A percentile compares a stretch with the other conserved stretches of the same genome.
These are phyloP conservation scores for Phyllostomus hastatus DNA, from an alignment of 2,113 vertebrate genomes.

Conservation along the genomic window DNA sequence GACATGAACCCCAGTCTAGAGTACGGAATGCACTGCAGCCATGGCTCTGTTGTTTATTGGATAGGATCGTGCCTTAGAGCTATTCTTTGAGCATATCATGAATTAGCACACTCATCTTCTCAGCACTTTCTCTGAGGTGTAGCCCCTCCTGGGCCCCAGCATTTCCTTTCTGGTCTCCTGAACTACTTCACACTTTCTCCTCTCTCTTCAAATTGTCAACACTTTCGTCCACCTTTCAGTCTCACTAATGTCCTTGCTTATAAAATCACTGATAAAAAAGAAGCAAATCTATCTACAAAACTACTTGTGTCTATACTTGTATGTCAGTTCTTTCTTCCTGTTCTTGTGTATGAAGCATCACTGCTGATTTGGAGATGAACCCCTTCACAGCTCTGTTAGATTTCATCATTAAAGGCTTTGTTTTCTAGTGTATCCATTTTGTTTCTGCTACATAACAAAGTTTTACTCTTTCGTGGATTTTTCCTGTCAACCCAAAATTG, in stretches of 20 bases:
- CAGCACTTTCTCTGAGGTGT: not conserved
- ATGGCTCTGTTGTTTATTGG: not conserved
- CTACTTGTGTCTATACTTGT: not conserved
- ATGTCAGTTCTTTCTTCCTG: not conserved
- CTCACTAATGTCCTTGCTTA: not conserved
- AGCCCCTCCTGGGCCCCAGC: not conserved
- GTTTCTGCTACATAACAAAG: not conserved
- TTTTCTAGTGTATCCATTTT: not conserved
- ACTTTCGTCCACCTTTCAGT: not conserved
- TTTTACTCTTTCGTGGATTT: not conserved
- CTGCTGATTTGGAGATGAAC: not conserved
- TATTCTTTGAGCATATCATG: not conserved
- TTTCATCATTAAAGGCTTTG: not conserved
- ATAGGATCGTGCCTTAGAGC: not conserved
- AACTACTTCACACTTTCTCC: not conserved
- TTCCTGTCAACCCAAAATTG: not conserved
- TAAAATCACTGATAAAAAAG: not conserved
- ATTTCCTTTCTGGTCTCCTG: not conserved
- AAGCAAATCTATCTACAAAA: not conserved
- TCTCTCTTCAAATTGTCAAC: slow-evolving; percentile 8
- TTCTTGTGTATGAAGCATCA: not conserved
- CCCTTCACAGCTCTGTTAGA: not conserved
- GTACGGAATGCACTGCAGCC: not conserved
- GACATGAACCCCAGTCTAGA: no score
- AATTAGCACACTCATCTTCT: not conserved